phyloP scores from a whole-genome alignment of 2,888 invertebrate species.

The Erebia epiphron region DNA sequence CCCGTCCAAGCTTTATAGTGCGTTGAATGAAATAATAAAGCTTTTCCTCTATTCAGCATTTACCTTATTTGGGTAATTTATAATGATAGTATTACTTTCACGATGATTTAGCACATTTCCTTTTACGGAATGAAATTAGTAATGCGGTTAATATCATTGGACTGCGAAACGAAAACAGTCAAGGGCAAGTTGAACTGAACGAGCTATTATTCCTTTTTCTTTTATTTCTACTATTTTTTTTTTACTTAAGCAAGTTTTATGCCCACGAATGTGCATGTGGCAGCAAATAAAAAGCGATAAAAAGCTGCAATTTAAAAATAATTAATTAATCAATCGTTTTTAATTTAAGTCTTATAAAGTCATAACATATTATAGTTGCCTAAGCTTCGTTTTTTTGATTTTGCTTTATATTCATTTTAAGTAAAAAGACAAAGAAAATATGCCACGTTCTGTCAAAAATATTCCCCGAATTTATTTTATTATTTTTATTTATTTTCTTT shows the following conservation, averaged over 20 bases:
- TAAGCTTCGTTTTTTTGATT: too few relatives aligned
- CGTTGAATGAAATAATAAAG: constrained; percentile 21
- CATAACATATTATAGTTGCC: too few relatives aligned
- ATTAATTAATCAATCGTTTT: not conserved
- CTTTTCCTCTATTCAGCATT: constrained; percentile 19
- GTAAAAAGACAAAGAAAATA: too few relatives aligned
- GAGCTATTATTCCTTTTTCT: not conserved
- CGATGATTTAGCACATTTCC: constrained; percentile 10
- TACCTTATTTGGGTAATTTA: not conserved
- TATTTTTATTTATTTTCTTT: too few relatives aligned
- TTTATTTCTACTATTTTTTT: too few relatives aligned
- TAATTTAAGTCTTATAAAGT: not conserved
- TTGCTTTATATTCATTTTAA: too few relatives aligned
- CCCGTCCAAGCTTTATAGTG: not conserved
- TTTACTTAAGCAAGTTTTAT: not conserved
- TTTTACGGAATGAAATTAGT: constrained; percentile 3
- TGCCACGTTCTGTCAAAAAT: too few relatives aligned
- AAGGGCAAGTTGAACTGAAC: not conserved
- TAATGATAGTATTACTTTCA: constrained; percentile 11
- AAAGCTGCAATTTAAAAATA: not conserved
- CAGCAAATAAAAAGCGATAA: not conserved
- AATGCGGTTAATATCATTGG: constrained; percentile 1
- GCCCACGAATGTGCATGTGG: not conserved
- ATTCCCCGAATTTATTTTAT: too few relatives aligned
- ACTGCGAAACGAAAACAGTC: not conserved